These are phyloP conservation scores for Zosterops pallidus DNA, from an alignment of 2,113 vertebrate genomes.

Conservation along the genomic window DNA sequence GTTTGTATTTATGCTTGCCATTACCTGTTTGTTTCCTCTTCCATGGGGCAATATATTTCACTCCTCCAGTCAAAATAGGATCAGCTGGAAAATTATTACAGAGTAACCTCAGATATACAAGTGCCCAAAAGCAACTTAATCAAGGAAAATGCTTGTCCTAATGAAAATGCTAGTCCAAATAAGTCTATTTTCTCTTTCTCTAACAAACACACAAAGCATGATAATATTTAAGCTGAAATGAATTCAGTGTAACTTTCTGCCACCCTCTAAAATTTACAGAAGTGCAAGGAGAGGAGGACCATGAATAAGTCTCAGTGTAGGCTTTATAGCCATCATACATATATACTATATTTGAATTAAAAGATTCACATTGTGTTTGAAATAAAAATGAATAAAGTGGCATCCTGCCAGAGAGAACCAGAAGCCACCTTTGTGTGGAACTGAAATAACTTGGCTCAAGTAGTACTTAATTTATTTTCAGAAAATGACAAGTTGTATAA, in stretches of 20 bases:
- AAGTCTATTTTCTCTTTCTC: background rate
- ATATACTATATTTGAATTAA: constrained; percentile 67
- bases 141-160: background rate
- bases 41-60: background rate
- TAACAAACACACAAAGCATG: background rate
- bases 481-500: constrained; percentile 75
- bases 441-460: constrained; percentile 73
- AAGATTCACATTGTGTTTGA: constrained; percentile 74
- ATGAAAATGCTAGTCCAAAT: background rate
- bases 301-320: constrained; percentile 52
- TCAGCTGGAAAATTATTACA: background rate
- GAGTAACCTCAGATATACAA: background rate
- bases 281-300: constrained; percentile 4
- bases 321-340: constrained; percentile 48
- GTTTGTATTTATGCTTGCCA: background rate
- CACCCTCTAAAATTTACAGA: background rate
- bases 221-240: background rate
- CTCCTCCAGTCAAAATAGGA: background rate
- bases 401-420: constrained; percentile 71
- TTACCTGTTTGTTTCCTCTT: constrained; percentile 8
- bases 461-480: constrained; percentile 77
- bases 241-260: constrained; percentile 7
- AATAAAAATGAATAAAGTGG: constrained; percentile 75
- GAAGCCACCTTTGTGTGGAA: constrained; percentile 70
- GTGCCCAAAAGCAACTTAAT: background rate